phyloP scores from a whole-genome alignment of 2,797 vertebrate genomes.

The Podargus strigoides region DNA sequence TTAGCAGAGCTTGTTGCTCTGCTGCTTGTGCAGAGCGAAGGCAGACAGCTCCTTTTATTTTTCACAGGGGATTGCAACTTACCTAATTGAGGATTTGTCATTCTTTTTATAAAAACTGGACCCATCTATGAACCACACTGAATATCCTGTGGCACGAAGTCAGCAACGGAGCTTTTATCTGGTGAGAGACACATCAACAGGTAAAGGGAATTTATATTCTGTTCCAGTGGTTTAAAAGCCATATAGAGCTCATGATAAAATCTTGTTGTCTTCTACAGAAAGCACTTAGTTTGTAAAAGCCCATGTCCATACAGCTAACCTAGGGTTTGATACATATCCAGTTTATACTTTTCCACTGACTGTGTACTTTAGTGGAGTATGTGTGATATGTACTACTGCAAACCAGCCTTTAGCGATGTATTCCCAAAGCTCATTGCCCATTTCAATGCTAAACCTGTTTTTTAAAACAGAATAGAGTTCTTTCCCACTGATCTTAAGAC shows the following conservation, averaged over 20 bases:
- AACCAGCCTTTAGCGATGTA: background rate
- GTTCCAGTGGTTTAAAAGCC: background rate
- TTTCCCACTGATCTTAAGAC: background rate
- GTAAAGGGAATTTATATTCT: constrained; percentile 12
- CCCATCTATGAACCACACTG: background rate
- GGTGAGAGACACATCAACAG: background rate
- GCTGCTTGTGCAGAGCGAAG: background rate
- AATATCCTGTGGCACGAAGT: background rate
- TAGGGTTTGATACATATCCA: background rate
- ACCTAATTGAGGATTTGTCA: background rate
- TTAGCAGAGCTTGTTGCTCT: background rate
- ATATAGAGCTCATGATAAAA: background rate
- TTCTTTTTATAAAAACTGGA: background rate
- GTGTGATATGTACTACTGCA: background rate
- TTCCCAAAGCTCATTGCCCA: background rate
- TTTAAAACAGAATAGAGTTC: background rate
- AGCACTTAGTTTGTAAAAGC: background rate
- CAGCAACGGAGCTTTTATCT: background rate
- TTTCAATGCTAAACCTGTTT: background rate
- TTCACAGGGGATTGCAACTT: background rate
- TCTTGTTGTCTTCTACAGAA: background rate
- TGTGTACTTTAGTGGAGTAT: background rate
- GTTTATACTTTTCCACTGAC: background rate
- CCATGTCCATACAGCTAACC: background rate
- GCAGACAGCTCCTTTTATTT: background rate